These are phyloP conservation scores for Crocallis elinguaria DNA, from an alignment of 2,888 invertebrate species.

Conservation along the genomic window DNA sequence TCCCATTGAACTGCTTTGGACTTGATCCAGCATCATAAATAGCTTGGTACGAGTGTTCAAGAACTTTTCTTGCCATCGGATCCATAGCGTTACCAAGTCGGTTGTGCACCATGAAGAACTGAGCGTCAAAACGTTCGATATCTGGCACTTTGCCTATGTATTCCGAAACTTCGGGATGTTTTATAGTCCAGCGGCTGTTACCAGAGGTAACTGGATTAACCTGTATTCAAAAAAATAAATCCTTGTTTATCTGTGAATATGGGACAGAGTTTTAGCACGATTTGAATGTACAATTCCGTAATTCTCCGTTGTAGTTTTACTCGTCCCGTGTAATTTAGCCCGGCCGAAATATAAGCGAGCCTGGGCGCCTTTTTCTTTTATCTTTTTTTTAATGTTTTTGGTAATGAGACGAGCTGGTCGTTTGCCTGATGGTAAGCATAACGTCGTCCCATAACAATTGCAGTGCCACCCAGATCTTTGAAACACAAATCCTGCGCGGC, in stretches of 20 bases:
- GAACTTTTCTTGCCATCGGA: slow-evolving; percentile 86
- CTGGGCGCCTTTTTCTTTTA: no score
- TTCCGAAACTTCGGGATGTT: slow-evolving; percentile 78
- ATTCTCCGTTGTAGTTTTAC: no score
- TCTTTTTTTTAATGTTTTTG: no score
- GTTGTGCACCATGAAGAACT: slow-evolving; percentile 88
- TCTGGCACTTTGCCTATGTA: slow-evolving; percentile 86
- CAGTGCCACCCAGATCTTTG: no score
- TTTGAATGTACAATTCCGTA: no score
- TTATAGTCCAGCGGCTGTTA: slow-evolving; percentile 65
- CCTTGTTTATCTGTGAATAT: background rate
- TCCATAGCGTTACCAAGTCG: slow-evolving; percentile 80
- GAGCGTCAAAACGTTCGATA: slow-evolving; percentile 87
- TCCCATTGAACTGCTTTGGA: slow-evolving; percentile 83
- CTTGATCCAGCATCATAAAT: slow-evolving; percentile 88
- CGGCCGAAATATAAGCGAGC: no score
- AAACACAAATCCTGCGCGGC: no score
- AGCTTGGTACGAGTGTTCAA: slow-evolving; percentile 90
- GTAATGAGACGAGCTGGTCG: no score
- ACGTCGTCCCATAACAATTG: no score
- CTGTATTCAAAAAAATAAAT: background rate
- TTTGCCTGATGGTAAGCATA: no score
- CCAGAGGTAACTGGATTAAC: slow-evolving; percentile 67
- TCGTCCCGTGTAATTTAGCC: no score
- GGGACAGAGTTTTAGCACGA: no score